Conservation (phyloP, 1,140 invertebrate species). For the Drosophila pandora region DNA sequence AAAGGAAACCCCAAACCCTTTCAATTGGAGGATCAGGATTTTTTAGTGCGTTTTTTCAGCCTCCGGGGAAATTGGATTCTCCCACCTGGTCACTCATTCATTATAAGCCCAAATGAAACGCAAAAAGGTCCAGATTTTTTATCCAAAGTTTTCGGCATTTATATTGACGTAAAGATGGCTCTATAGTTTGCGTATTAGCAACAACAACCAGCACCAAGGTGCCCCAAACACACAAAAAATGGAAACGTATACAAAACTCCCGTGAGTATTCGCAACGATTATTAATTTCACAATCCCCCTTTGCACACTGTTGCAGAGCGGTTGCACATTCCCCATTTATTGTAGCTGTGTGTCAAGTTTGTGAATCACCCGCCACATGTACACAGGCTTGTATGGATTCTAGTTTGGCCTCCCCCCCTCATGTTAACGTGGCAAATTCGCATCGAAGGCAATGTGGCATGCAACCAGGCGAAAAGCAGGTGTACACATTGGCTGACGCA, state of each 20-base stretch:
- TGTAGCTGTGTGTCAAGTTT: conserved; percentile 17
- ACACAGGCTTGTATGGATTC: conserved; percentile 27
- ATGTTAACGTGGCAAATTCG: conserved; percentile 60
- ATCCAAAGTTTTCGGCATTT: conserved; percentile 72
- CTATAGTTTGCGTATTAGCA: conserved; percentile 79
- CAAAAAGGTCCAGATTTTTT: conserved; percentile 72
- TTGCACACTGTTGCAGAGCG: conserved; percentile 10
- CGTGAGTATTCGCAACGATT: conserved; percentile 57
- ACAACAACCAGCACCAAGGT: conserved; percentile 68
- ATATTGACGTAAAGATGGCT: conserved; percentile 82
- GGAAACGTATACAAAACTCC: conserved; percentile 72
- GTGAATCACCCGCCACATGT: not conserved
- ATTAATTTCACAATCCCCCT: conserved; percentile 58
- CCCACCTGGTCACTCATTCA: conserved; percentile 14
- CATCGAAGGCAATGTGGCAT: conserved; percentile 47
- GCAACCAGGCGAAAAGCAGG: conserved; percentile 31
- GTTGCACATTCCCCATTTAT: conserved; percentile 20
- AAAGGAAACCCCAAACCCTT: too few relatives aligned
- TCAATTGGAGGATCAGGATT: too few relatives aligned
- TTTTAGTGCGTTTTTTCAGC: too few relatives aligned
- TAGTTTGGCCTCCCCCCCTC: conserved; percentile 20
- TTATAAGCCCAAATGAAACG: conserved; percentile 80
- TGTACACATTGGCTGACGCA: conserved; percentile 71
- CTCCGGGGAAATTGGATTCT: too few relatives aligned
- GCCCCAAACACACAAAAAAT: conserved; percentile 71